Percentiles rank a stretch among this genome's conserved stretches.
Evolutionary conservation across 1,140 invertebrate genomes (phyloP).

Genomic region (Eueides isabella): DNA sequence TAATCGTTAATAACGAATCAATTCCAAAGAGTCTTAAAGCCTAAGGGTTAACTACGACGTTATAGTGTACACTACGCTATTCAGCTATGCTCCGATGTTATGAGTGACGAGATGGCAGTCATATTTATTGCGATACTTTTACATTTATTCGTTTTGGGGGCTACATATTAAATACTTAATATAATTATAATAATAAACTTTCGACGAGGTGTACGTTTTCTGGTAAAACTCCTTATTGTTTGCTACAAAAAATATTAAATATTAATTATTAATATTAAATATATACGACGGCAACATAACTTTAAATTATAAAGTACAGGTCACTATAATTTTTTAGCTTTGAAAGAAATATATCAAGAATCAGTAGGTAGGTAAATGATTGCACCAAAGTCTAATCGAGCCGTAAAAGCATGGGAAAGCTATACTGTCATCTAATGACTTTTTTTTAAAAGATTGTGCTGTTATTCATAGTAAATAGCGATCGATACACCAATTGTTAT

Average conservation of each 20-base stretch:
- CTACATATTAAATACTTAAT: constrained; percentile 34
- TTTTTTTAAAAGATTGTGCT: too few relatives aligned
- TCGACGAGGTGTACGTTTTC: constrained; percentile 31
- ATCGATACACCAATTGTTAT: too few relatives aligned
- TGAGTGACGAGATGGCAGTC: constrained; percentile 29
- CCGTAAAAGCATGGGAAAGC: too few relatives aligned
- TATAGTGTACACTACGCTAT: constrained; percentile 26
- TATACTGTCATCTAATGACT: too few relatives aligned
- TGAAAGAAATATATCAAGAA: too few relatives aligned
- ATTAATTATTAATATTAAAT: constrained; percentile 28
- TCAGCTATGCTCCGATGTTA: constrained; percentile 22
- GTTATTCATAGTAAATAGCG: too few relatives aligned
- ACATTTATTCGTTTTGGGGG: constrained; percentile 31
- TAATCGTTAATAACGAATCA: constrained; percentile 35
- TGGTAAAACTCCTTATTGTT: constrained; percentile 37
- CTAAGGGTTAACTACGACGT: constrained; percentile 32
- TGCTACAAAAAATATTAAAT: constrained; percentile 41
- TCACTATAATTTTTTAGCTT: background rate
- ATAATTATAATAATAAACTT: constrained; percentile 26
- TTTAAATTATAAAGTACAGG: background rate
- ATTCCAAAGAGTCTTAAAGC: constrained; percentile 37
- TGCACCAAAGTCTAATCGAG: constrained; percentile 1
- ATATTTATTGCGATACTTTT: constrained; percentile 37
- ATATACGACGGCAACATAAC: background rate
- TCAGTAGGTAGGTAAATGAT: background rate